A percentile compares a stretch with the other conserved stretches of the same genome.
These are phyloP conservation scores for Cepphus grylle DNA, from an alignment of 2,113 vertebrate genomes.

Conservation along the genomic window DNA sequence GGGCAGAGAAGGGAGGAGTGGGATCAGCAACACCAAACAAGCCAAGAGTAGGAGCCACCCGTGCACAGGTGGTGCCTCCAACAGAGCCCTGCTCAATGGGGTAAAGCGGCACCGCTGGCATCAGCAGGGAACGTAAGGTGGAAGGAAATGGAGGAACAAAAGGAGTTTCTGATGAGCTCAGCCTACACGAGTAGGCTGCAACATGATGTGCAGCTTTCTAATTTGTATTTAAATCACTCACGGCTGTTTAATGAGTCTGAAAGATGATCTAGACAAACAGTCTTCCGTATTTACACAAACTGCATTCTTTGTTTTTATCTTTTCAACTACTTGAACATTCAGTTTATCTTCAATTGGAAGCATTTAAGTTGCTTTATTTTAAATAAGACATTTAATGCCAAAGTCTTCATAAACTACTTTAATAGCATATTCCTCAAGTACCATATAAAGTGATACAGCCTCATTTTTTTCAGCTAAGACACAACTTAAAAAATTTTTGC, in stretches of 20 bases:
- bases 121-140: background rate
- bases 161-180: conserved; percentile 37
- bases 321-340: conserved; percentile 1
- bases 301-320: background rate
- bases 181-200: conserved; percentile 27
- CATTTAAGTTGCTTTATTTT: background rate
- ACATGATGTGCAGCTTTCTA: conserved; percentile 37
- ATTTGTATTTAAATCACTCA: conserved; percentile 52
- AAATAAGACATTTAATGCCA: background rate
- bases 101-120: background rate
- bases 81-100: background rate
- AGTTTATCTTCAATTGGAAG: background rate
- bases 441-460: background rate
- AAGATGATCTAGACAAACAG: conserved; percentile 39
- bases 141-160: conserved; percentile 10
- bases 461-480: background rate
- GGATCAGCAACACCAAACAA: background rate
- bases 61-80: background rate
- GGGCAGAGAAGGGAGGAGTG: background rate
- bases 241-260: conserved; percentile 22
- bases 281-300: conserved; percentile 23
- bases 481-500: background rate
- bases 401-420: background rate
- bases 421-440: background rate
- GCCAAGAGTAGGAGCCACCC: background rate